Evolutionary conservation across 2,797 vertebrate genomes (phyloP), one percentile per base, ranked within the genome.

Genomic region (Acanthurus tractus): DNA sequence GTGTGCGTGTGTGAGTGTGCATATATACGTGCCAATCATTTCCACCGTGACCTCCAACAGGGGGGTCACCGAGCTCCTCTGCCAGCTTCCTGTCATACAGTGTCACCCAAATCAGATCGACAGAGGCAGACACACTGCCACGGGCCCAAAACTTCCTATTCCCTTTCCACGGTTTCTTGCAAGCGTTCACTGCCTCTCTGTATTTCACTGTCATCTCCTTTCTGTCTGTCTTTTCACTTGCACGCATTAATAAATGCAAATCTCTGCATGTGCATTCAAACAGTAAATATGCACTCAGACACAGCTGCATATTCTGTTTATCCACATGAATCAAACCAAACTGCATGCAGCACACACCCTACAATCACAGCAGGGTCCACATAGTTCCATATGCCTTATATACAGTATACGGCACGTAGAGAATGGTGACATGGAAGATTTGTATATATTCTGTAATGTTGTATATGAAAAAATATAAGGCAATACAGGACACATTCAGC

Each of bases 81-180:
- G 76, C 88, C 84, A 88, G 83, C 83, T 84, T 76, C 63, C 85
- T 81, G 87, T 92, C 89, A 90, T 63, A 78, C 78, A 48, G 63
- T 66, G 78, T 89, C 87, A 82, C 75, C 78, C 76, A 83, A 92
- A 93, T 92, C 88, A 81, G 70, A 83, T 84, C n/a, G 88, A 93
- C 86, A 83, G 82, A 86, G 36, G 70, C 74, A 82, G 82, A 79
- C 75, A 65, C 72, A 74, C 46, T 65, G 87, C 89, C 84, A 86
- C 18, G 10, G 88, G 84, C 76, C 84, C 75, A 63, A 81, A 76
- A 85, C 78, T 80, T 84, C 74, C 77, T 63, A 62, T 79, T 86
- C 71, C 81, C 66, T 79, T 73, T 74, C 64, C 70, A 62, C 55
- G 2, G 72, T 70, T 80, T 61, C 70, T 68, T 50, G 40, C 53